Base-by-base conservation (phyloP, 1,140 invertebrate species). In the Hylaeus anthracinus region DNA sequence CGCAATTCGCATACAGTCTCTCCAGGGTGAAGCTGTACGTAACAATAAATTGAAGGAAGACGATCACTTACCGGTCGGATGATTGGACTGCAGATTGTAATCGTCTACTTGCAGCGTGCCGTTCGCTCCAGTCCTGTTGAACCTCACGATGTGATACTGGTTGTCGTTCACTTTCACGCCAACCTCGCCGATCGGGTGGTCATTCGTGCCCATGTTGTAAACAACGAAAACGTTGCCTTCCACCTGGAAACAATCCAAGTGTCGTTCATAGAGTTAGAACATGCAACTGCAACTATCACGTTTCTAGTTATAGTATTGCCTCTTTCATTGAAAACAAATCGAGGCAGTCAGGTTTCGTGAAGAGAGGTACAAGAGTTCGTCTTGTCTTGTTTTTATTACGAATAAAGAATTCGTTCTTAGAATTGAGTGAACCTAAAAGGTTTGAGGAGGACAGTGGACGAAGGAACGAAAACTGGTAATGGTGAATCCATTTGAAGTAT, bases 21-120 rank as follows among this genome's bases (percentile, higher is more conserved):
- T 39, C 12, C 12, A 10, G 48, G 0, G 5, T 58, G 26, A 45
- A 26, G 12, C 5, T 0, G 14, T 26, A 26, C 26, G 0, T 5
- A 51, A 60, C 5, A 14, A 70, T 39, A 2, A 51, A 15, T 51
- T 51, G 9, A 51, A 51, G 10, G 45, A 8, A 8, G 45, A 48
- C 26, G 5, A 37, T 76, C 43, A 90, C 90, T 92, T 92, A 97
- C 97, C 96, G 92, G 95, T 94, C 3, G 97, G 97, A 90, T 96
- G 95, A 85, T 96, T 95, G 0, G 96, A 95, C 89, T 97, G 97
- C 1, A 98, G 95, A 91, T 97, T 97, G 88, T 97, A 97, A 90
- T 98, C 97, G 88, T 99, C 98, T 6, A 99, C 93, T 92, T 99
- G 98, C 37, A 99, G 94, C 0, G 98, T 98, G 6, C 98, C 97